phyloP scores from a whole-genome alignment of 2,113 vertebrate genomes.

The Oncorhynchus tshawytscha region DNA sequence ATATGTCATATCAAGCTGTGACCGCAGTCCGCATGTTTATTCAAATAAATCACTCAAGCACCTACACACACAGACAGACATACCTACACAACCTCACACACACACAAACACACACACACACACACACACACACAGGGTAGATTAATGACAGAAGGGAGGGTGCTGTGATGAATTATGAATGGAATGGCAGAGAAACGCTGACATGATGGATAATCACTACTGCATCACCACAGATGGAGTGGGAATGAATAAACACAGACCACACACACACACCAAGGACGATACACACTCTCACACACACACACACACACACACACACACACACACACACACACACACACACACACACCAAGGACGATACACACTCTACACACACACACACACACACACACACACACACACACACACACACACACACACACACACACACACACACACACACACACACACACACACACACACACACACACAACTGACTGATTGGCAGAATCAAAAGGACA shows the following conservation, averaged over 20 bases:
- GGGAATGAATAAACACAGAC: conserved; percentile 14
- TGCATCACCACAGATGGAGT: conserved; percentile 9
- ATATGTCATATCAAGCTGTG: conserved; percentile 6
- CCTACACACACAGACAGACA: not conserved
- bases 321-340: too few relatives aligned
- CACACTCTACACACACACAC: not conserved
- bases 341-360: not conserved
- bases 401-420: not conserved
- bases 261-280: not conserved
- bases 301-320: too few relatives aligned
- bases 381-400: not conserved
- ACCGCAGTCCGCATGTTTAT: not conserved
- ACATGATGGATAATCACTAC: conserved; percentile 22
- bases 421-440: too few relatives aligned
- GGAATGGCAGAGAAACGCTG: conserved; percentile 3
- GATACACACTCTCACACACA: not conserved
- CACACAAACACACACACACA: too few relatives aligned
- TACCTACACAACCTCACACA: not conserved
- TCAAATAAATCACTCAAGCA: conserved; percentile 8
- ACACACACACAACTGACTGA: not conserved
- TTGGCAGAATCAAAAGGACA: not conserved
- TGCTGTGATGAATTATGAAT: conserved; percentile 21
- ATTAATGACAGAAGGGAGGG: conserved; percentile 20
- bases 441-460: too few relatives aligned
- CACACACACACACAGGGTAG: conserved; percentile 1